Evolutionary conservation across 2,113 vertebrate species (phyloP).

Genomic region (Gavialis gangeticus): DNA sequence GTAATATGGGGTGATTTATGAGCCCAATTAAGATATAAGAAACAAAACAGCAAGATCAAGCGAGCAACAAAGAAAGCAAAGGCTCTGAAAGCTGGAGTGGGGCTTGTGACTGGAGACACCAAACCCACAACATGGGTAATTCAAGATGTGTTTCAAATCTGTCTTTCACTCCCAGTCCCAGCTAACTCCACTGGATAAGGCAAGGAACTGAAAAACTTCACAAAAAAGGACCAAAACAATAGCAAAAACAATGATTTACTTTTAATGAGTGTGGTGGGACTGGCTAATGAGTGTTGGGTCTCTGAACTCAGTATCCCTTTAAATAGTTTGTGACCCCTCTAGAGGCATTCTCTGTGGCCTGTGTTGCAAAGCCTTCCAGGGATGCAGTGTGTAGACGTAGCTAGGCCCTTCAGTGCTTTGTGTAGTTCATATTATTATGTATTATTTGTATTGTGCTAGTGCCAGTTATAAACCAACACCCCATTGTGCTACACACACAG

Average conservation of each 20-base stretch:
- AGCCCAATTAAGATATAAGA: background rate
- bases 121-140: background rate
- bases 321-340: background rate
- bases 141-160: background rate
- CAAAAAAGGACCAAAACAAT: background rate
- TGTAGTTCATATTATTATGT: too few relatives aligned
- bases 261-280: background rate
- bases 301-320: background rate
- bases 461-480: too few relatives aligned
- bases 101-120: background rate
- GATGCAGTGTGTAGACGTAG: too few relatives aligned
- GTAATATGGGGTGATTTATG: constrained; percentile 11
- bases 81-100: background rate
- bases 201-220: background rate
- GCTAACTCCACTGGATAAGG: background rate
- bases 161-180: background rate
- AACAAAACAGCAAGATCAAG: background rate
- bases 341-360: too few relatives aligned
- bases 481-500: too few relatives aligned
- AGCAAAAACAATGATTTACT: background rate
- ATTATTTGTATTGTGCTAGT: too few relatives aligned
- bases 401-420: too few relatives aligned
- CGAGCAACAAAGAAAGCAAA: background rate
- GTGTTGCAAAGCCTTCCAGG: too few relatives aligned
- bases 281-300: background rate